Evolutionary conservation across 1,140 invertebrate species (phyloP).

Genomic region (Luehdorfia chinensis): DNA sequence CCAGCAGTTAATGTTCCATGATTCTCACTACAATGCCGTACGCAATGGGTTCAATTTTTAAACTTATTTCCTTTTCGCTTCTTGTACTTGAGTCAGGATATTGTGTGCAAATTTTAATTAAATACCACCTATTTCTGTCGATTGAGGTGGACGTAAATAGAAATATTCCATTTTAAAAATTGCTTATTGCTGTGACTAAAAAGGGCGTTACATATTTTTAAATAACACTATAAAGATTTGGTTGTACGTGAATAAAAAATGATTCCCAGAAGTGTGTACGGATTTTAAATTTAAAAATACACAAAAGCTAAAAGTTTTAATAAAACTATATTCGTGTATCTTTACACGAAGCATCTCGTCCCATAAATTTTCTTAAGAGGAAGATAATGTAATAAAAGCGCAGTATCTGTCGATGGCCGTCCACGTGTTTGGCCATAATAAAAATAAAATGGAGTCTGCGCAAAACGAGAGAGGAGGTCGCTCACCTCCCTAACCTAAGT

Average conservation of each 20-base stretch:
- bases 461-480: conserved; percentile 68
- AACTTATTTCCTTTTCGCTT: conserved; percentile 26
- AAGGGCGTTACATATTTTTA: too few relatives aligned
- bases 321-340: too few relatives aligned
- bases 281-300: too few relatives aligned
- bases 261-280: too few relatives aligned
- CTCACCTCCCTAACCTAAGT: conserved; percentile 76
- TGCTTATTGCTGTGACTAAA: too few relatives aligned
- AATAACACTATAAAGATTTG: too few relatives aligned
- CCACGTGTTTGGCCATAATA: conserved; percentile 70
- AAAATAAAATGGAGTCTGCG: conserved; percentile 71
- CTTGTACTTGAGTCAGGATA: conserved; percentile 26
- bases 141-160: too few relatives aligned
- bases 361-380: conserved; percentile 23
- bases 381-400: conserved; percentile 60
- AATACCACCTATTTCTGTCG: too few relatives aligned
- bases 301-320: too few relatives aligned
- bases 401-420: conserved; percentile 36
- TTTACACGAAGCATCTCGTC: background rate
- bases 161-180: too few relatives aligned
- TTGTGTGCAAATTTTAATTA: conserved; percentile 37
- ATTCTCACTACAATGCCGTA: too few relatives aligned
- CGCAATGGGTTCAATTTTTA: conserved; percentile 24
- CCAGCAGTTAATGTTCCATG: background rate
- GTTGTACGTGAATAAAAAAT: too few relatives aligned